phyloP scores from a whole-genome alignment of 2,888 invertebrate species.

The Apotomis betuletana region DNA sequence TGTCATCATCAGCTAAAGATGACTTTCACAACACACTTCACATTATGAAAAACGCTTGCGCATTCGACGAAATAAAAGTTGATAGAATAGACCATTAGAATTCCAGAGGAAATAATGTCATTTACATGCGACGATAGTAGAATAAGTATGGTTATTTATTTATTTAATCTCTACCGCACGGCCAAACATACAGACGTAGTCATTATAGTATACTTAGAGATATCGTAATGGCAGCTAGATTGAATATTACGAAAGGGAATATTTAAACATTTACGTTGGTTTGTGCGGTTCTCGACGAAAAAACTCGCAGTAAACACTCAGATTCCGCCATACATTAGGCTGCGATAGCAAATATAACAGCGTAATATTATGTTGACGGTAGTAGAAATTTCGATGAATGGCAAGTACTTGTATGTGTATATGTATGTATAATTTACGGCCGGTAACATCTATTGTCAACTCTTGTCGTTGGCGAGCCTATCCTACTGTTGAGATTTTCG shows the following conservation, averaged over 20 bases:
- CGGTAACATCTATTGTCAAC: too few species aligned
- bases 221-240: constrained; percentile 16
- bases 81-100: constrained; percentile 16
- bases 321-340: too few species aligned
- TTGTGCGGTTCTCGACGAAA: too few species aligned
- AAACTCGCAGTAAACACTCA: too few species aligned
- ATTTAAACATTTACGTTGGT: neutral
- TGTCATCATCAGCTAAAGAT: neutral
- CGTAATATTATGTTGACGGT: too few species aligned
- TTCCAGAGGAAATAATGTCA: constrained; percentile 27
- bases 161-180: constrained; percentile 19
- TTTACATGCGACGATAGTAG: constrained; percentile 24
- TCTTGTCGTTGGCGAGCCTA: too few species aligned
- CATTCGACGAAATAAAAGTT: constrained; percentile 13
- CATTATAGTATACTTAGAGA: constrained; percentile 27
- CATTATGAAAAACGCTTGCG: constrained; percentile 20
- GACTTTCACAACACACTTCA: constrained; percentile 13
- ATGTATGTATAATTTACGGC: too few species aligned
- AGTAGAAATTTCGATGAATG: too few species aligned
- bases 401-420: too few species aligned
- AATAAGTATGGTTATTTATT: constrained; percentile 19
- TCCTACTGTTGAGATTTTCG: too few species aligned
- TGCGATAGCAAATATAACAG: too few species aligned
- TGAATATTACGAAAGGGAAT: constrained; percentile 31
- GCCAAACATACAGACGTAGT: constrained; percentile 8